Base-by-base conservation (phyloP, 2,888 invertebrate genomes). In the Rhogogaster chlorosoma region DNA sequence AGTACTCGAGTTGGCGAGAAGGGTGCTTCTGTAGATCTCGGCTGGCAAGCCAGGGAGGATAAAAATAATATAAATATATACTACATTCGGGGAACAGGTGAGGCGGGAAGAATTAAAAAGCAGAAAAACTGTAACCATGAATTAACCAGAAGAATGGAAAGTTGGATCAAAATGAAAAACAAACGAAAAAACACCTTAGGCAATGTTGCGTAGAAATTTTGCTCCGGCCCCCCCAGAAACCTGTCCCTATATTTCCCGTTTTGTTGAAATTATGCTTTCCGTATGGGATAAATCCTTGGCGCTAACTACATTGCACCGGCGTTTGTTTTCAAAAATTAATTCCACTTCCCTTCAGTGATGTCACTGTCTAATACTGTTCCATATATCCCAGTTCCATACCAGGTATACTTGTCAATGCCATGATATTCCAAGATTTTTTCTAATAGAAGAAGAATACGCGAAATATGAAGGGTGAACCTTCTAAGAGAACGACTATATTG, bases 131-230 rank as follows among this genome's bases (percentile, higher is more conserved):
- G 22, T 15, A 61, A 22, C 61, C 36, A 32, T 61, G 80, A 80
- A 80, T 80, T 80, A 80, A 80, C 38, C 80, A 18, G 80, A 38
- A 38, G 38, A 80, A 80, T 80, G 80, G 61, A 38, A n/a, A 10
- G 22, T 38, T 36, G 61, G 61, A 22, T 22, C 38, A 45, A 53
- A 57, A 36, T 12, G 18, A 57, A 53, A 78, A 78, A 45, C 18
- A 78, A 78, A 45, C 29, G 15, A 61, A 61, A 80, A 22, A 36
- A 10, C n/a, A 80, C 38, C 15, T 38, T 2, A 15, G 57, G 61
- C 80, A 61, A 57, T 80, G 80, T 80, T 57, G 61, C 61, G 57
- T 80, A 36, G 61, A 80, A 78, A 80, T 80, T 80, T 77, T 80
- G 7, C 49, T 78, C 26, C 53, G 3, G 12, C 7, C 12, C 7